Evolutionary conservation across 1,140 invertebrate species (phyloP), one percentile per base, ranked within the genome.

Genomic region (Danaus melanippus): DNA sequence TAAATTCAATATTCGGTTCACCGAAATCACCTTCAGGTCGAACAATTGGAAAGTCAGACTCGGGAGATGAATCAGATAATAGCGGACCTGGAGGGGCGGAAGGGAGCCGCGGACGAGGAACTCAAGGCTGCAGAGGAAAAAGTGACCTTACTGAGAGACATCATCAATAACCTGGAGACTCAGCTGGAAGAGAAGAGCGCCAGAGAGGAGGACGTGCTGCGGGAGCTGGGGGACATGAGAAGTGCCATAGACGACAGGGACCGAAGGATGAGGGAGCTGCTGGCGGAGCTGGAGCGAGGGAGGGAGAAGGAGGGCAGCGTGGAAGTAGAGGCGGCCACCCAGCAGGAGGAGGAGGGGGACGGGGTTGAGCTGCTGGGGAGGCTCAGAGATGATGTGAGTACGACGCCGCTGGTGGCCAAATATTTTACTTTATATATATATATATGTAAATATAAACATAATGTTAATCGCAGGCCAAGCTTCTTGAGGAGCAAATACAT

Each of bases 161-260:
- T 95, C 47, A 94, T 96, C 44, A 76, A 86, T 1, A 92, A 94
- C 58, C 76, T 95, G 39, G 94, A 96, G 67, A 84, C 81, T 8
- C 92, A 95, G 62, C 72, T 95, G 1, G 91, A 93, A 64, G 76
- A 80, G 8, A 93, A 93, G 72, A 74, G 86, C 15, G 67, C 84
- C 2, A 70, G 90, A 39, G 88, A 91, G 64, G 71, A 57, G 0
- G 76, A 86, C 12, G 70, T 86, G 12, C 32, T 84, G 11, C 62
- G 82, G 56, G 76, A 88, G 57, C 58, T 88, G 53, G 74, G 80
- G 50, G 55, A 60, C 17, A 86, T 86, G 76, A 84, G 66, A 49
- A 49, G 65, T 32, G 77, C 85, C 3, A 80, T 83, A 46, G 84
- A 88, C 4, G 87, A 88, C 8, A 67, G 79, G 54, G 85, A 88